A percentile compares a stretch with the other conserved stretches of the same genome.
Evolutionary conservation across 1,140 invertebrate genomes (phyloP).

Genomic region (Drosophila fuyamai): DNA sequence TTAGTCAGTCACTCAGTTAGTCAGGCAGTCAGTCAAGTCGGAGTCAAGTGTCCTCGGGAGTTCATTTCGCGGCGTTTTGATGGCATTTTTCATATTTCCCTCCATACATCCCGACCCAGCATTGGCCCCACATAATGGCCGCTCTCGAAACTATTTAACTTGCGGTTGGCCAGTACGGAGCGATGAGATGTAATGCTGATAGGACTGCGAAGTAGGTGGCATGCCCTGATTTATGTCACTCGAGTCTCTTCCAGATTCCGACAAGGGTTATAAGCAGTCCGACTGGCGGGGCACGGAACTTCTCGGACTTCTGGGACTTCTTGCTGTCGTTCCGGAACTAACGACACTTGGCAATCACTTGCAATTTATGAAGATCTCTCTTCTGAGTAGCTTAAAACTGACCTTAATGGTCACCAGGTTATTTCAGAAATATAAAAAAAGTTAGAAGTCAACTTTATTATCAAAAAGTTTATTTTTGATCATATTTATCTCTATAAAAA

Average conservation of each 20-base stretch:
- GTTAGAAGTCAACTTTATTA: too few species aligned
- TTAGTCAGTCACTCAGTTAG: slow-evolving; percentile 6
- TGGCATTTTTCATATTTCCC: slow-evolving; percentile 61
- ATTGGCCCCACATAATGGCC: slow-evolving; percentile 2
- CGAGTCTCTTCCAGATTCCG: slow-evolving; percentile 5
- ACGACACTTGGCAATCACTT: slow-evolving; percentile 5
- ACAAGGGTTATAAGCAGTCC: slow-evolving; percentile 3
- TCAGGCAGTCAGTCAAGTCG: slow-evolving; percentile 11
- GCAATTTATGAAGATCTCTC: slow-evolving; percentile 14
- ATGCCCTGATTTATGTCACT: slow-evolving; percentile 35
- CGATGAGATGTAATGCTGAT: slow-evolving; percentile 11
- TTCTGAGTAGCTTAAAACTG: neutral
- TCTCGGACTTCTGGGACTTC: neutral
- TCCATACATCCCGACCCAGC: neutral
- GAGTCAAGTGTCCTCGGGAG: slow-evolving; percentile 8
- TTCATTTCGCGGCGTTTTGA: slow-evolving; percentile 53
- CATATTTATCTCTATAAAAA: too few species aligned
- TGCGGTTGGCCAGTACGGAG: slow-evolving; percentile 4
- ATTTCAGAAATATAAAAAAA: too few species aligned
- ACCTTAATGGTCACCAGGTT: slow-evolving; percentile 7
- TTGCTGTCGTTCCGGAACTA: neutral
- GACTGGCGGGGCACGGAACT: neutral
- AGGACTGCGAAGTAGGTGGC: slow-evolving; percentile 7
- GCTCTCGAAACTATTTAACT: slow-evolving; percentile 53
- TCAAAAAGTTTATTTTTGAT: too few species aligned